Percentiles rank a stretch among this genome's conserved stretches.
Conservation (phyloP, 2,888 invertebrate genomes). For the Cepaea hortensis region DNA sequence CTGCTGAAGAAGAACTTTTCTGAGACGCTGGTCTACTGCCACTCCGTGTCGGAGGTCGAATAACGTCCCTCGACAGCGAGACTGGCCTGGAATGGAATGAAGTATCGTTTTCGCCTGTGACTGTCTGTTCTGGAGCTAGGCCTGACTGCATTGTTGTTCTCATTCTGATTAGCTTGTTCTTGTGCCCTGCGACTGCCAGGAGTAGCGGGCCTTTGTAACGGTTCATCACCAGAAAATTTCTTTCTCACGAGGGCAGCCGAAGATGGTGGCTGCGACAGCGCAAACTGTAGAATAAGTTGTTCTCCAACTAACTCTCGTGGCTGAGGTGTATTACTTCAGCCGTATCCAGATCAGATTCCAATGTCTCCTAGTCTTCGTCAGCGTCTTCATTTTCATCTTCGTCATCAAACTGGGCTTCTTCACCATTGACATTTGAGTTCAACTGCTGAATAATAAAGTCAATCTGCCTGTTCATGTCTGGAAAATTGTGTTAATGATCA, state of each 20-base stretch:
- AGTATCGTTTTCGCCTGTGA: not conserved
- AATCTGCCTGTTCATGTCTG: slow-evolving; percentile 77
- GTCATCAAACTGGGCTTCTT: slow-evolving; percentile 74
- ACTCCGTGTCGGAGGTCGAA: slow-evolving; percentile 72
- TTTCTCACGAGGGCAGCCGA: slow-evolving; percentile 48
- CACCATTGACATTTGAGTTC: slow-evolving; percentile 74
- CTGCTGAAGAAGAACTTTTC: slow-evolving; percentile 52
- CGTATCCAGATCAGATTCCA: slow-evolving; percentile 78
- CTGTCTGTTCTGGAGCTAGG: not conserved
- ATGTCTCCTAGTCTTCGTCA: slow-evolving; percentile 77
- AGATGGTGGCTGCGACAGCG: slow-evolving; percentile 38
- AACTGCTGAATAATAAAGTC: slow-evolving; percentile 77
- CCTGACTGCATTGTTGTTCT: slow-evolving; percentile 38
- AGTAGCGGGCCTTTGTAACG: slow-evolving; percentile 72
- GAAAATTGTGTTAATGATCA: too few species aligned
- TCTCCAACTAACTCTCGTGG: slow-evolving; percentile 74
- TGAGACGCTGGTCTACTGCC: slow-evolving; percentile 69
- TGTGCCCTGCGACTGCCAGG: slow-evolving; percentile 67
- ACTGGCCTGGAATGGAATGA: slow-evolving; percentile 44
- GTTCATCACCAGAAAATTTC: slow-evolving; percentile 57
- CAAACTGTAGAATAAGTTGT: slow-evolving; percentile 66
- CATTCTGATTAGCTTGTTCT: slow-evolving; percentile 42
- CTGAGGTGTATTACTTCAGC: slow-evolving; percentile 75
- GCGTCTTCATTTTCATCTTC: slow-evolving; percentile 76
- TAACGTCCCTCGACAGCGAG: slow-evolving; percentile 52